Conservation (phyloP, 2,888 invertebrate species). For the Apeira syringaria region DNA sequence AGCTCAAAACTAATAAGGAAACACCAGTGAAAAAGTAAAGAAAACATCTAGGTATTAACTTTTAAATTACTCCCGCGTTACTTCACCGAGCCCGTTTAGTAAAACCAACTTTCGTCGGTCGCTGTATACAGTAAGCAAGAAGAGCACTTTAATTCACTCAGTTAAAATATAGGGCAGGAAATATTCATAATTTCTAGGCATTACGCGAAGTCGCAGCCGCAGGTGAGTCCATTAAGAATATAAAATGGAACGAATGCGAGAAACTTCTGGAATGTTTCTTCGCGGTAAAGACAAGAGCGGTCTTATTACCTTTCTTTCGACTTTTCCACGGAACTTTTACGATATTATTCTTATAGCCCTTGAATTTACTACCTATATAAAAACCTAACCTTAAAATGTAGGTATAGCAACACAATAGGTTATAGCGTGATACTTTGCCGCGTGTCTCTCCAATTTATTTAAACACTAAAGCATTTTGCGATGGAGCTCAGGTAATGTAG, state of each 20-base stretch:
- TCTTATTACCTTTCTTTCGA: constrained; percentile 53
- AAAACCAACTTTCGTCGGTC: constrained; percentile 4
- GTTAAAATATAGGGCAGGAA: constrained; percentile 23
- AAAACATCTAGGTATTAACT: no score
- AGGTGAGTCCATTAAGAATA: constrained; percentile 65
- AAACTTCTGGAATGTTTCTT: constrained; percentile 57
- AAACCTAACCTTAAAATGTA: no score
- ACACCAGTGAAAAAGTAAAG: no score
- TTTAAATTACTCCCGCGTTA: background rate
- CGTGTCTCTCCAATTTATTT: no score
- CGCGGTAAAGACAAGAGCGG: constrained; percentile 47
- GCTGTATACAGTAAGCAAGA: constrained; percentile 5
- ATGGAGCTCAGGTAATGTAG: no score
- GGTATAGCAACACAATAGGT: no score
- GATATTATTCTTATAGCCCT: constrained; percentile 39
- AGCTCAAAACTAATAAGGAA: no score
- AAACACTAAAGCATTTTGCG: no score
- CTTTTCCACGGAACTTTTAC: constrained; percentile 43
- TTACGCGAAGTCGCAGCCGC: constrained; percentile 40
- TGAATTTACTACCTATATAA: constrained; percentile 46
- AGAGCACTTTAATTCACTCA: constrained; percentile 24
- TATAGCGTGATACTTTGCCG: no score
- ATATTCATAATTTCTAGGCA: constrained; percentile 43
- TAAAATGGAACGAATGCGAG: constrained; percentile 60
- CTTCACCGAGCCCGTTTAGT: constrained; percentile 1